A percentile compares a stretch with the other conserved stretches of the same genome.
Evolutionary conservation across 2,888 invertebrate genomes (phyloP).

Genomic region (Xestoiulus laeticollis): DNA sequence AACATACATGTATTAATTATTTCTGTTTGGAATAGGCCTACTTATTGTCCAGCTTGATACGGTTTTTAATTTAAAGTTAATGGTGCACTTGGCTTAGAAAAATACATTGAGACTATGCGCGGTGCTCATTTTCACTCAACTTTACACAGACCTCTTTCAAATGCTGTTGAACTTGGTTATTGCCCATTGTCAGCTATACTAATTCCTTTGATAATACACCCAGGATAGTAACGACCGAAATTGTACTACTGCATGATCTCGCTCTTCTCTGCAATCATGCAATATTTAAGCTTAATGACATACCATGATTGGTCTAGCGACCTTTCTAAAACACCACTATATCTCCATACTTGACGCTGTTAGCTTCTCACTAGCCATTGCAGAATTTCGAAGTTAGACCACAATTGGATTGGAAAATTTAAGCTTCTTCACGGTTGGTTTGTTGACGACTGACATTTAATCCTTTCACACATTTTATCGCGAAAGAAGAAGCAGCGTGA

Average conservation of each 20-base stretch:
- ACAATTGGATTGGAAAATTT: not conserved
- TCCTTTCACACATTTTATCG: not conserved
- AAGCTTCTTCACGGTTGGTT: not conserved
- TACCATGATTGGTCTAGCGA: not conserved
- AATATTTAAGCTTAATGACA: not conserved
- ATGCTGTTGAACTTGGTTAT: not conserved
- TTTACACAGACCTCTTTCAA: not conserved
- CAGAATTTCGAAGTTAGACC: not conserved
- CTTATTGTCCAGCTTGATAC: too few species aligned
- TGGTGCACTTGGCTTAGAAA: not conserved
- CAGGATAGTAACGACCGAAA: not conserved
- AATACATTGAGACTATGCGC: not conserved
- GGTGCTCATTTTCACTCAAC: not conserved
- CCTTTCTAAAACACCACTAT: not conserved
- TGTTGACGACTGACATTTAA: slow-evolving; percentile 8
- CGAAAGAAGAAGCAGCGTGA: not conserved
- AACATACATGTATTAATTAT: too few species aligned
- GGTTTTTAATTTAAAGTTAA: too few species aligned
- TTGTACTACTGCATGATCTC: not conserved
- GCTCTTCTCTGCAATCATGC: not conserved
- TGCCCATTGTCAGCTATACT: not conserved
- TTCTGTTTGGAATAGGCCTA: too few species aligned
- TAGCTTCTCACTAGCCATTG: not conserved
- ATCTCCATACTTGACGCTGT: not conserved
- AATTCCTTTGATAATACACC: not conserved